Evolutionary conservation across 2,888 invertebrate genomes (phyloP), one percentile per base, ranked within the genome.

Genomic region (Pandemis cinnamomeana): DNA sequence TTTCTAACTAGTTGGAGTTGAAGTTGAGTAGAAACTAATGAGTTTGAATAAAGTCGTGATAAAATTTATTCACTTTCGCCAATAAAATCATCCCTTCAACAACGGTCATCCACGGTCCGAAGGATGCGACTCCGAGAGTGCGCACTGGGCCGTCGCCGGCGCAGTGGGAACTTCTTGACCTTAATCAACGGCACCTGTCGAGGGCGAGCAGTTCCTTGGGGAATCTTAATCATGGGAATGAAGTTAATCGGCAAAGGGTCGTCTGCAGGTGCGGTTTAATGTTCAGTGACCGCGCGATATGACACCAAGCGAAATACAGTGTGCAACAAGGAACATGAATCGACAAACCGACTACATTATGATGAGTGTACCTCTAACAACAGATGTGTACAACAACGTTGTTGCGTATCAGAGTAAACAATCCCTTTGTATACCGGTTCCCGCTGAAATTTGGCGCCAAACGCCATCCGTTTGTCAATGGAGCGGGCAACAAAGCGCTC

Each of bases 181-280:
- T 93, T 93, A 89, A 90, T 90, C 89, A 86, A 80, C 77, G 79
- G 80, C 93, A 93, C 93, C 93, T 93, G 93, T 90, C 82, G 79
- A 84, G 89, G 89, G 85, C 81, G 11, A 58, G 77, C 79, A 64
- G 78, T 84, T 87, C 81, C 89, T 88, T 85, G 78, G 84, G 88
- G 90, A 88, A 89, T 92, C 89, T 88, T 90, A 89, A 92, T 89
- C 90, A 93, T 93, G 93, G 89, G 93, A 93, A 93, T 41, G 42
- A 42, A 58, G 27, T 58, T 58, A 58, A 58, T 58, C 58, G 58
- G 27, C 27, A 66, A 75, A 72, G 80, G 80, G 78, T 71, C 72
- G 61, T 71, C 75, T 75, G 78, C 75, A 78, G 77, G 78, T 77
- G 77, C 76, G 72, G 48, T 68, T 27, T 41, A 71, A 62, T 67